These are phyloP conservation scores for Cygnus buccinator DNA, from an alignment of 2,113 vertebrate species.

Conservation along the genomic window DNA sequence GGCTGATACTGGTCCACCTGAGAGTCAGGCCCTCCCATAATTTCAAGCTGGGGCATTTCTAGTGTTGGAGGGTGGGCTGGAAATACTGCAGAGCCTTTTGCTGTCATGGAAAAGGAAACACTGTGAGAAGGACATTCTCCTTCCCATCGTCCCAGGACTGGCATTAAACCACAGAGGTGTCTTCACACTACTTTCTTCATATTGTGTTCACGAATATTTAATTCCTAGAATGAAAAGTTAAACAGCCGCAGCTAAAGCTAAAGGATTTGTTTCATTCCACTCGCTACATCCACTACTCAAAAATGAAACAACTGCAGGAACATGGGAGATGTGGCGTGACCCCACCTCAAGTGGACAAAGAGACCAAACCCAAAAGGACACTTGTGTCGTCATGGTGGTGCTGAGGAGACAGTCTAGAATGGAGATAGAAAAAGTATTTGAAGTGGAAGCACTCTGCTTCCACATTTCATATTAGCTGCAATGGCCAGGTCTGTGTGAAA, in stretches of 20 bases:
- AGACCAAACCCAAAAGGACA: not conserved
- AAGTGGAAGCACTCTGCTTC: not conserved
- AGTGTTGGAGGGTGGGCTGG: not conserved
- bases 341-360: not conserved
- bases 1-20: not conserved
- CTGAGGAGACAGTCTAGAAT: not conserved
- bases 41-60: not conserved
- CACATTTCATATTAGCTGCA: not conserved
- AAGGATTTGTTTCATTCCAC: not conserved
- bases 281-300: not conserved
- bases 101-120: not conserved
- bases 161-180: not conserved
- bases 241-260: not conserved
- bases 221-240: not conserved
- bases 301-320: not conserved
- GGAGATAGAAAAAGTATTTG: not conserved
- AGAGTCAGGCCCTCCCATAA: not conserved
- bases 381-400: rapidly evolving
- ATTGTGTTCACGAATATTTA: not conserved
- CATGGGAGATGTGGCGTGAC: rapidly evolving
- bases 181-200: not conserved
- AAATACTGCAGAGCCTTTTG: not conserved
- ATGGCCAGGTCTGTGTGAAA: not conserved
- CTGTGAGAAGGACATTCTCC: not conserved
- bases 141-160: not conserved